A percentile compares a stretch with the other conserved stretches of the same genome.
phyloP scores from a whole-genome alignment of 2,113 vertebrate genomes.

The Hippopotamus amphibius region DNA sequence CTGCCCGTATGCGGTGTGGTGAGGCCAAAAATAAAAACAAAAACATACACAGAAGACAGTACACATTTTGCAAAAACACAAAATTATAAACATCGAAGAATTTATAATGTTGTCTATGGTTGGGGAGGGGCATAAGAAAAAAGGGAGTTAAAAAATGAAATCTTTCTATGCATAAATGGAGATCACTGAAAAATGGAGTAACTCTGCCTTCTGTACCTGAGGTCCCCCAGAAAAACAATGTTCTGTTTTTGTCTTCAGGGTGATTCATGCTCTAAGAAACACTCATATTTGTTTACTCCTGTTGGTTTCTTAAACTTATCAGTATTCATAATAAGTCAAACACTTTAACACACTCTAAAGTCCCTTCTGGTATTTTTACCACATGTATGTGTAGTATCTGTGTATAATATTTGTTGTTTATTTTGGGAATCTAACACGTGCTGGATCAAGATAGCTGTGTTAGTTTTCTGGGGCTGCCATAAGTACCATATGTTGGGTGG shows the following conservation, averaged over 20 bases:
- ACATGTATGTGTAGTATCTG: neutral
- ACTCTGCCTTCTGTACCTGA: neutral
- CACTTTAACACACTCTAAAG: neutral
- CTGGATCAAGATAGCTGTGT: neutral
- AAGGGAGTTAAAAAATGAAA: neutral
- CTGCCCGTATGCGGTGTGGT: too few species aligned
- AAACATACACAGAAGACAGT: neutral
- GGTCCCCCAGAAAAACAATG: neutral
- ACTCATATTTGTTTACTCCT: neutral
- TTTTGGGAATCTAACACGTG: neutral
- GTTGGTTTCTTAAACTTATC: neutral
- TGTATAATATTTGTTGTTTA: neutral
- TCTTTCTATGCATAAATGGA: neutral
- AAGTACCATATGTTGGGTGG: neutral
- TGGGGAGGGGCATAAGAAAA: neutral
- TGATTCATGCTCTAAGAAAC: neutral
- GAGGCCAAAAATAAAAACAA: too few species aligned
- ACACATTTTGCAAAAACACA: neutral
- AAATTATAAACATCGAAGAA: neutral
- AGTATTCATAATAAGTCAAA: neutral
- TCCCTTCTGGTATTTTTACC: neutral
- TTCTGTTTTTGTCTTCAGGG: neutral
- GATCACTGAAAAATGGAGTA: neutral
- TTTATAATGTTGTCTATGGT: neutral
- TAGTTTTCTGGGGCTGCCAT: neutral